Percentiles rank a stretch among this genome's conserved stretches.
phyloP scores from a whole-genome alignment of 37 sponge, comb jelly and placozoan genomes.

The Spongilla lacustris region DNA sequence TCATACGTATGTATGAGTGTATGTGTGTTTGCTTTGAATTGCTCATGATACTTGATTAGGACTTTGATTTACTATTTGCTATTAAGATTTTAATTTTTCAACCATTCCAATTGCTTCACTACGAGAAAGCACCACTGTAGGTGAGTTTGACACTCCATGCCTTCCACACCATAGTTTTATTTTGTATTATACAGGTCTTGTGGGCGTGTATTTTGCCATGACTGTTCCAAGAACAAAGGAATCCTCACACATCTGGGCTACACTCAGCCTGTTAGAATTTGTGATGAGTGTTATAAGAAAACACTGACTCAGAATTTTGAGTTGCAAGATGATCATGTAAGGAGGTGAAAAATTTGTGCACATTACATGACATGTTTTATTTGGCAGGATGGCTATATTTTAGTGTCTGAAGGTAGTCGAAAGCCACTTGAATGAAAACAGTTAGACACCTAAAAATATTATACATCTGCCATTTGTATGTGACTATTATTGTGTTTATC shows the following conservation, averaged over 20 bases:
- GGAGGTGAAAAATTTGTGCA: background rate
- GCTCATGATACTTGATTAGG: no score
- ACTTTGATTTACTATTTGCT: no score
- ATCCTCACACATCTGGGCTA: constrained; percentile 79
- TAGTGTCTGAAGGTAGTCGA: background rate
- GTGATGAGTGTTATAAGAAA: constrained; percentile 56
- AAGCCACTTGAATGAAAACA: no score
- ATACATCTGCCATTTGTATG: no score
- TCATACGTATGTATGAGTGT: background rate
- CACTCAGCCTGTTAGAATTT: constrained; percentile 67
- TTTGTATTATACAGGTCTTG: constrained; percentile 59
- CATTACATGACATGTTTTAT: background rate
- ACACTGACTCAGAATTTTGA: background rate
- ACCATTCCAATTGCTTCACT: no score
- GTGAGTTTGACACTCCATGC: constrained; percentile 9
- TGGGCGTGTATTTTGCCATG: constrained; percentile 88
- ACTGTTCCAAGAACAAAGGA: constrained; percentile 73
- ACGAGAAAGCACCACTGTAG: constrained; percentile 68
- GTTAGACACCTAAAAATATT: no score
- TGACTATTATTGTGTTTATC: no score
- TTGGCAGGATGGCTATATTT: background rate
- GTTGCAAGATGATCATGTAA: background rate
- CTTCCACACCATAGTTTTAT: background rate
- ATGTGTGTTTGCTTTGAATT: no score
- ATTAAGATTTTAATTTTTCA: no score